A percentile compares a stretch with the other conserved stretches of the same genome.
Conservation (phyloP, 2,113 vertebrate species). For the Charadrius vociferus region DNA sequence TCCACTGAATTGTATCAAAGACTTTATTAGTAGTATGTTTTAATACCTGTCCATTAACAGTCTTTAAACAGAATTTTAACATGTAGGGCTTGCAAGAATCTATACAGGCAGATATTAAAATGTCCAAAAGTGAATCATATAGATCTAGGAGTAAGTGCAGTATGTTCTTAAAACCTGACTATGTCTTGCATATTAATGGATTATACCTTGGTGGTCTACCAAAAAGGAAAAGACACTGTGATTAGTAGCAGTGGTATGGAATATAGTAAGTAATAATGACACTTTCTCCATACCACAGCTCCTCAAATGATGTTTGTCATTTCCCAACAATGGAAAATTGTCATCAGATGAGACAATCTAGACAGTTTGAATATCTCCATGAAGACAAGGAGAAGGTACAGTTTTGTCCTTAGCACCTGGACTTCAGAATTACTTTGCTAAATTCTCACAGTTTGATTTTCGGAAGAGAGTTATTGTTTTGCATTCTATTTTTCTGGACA, state of each 20-base stretch:
- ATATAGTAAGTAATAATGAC: not conserved
- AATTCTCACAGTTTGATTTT: not conserved
- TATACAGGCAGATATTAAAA: not conserved
- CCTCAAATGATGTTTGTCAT: not conserved
- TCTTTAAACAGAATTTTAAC: slow-evolving; percentile 19
- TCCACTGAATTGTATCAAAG: not conserved
- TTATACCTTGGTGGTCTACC: not conserved
- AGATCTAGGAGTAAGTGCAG: not conserved
- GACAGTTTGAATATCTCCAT: not conserved
- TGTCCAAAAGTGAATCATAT: slow-evolving; percentile 4
- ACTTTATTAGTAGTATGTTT: slow-evolving; percentile 33
- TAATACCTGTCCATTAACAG: slow-evolving; percentile 4
- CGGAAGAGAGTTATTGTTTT: not conserved
- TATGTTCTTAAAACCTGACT: slow-evolving; percentile 14
- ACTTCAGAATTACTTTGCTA: not conserved
- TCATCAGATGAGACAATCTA: not conserved
- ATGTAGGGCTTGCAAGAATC: not conserved
- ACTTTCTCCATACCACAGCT: not conserved
- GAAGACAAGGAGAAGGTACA: not conserved
- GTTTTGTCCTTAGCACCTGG: not conserved
- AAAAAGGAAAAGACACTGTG: not conserved
- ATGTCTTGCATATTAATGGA: not conserved
- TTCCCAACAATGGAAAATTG: not conserved
- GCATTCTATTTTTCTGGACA: not conserved
- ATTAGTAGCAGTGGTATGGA: not conserved